Conservation (phyloP, 2,113 vertebrate species). For the Junco hyemalis region DNA sequence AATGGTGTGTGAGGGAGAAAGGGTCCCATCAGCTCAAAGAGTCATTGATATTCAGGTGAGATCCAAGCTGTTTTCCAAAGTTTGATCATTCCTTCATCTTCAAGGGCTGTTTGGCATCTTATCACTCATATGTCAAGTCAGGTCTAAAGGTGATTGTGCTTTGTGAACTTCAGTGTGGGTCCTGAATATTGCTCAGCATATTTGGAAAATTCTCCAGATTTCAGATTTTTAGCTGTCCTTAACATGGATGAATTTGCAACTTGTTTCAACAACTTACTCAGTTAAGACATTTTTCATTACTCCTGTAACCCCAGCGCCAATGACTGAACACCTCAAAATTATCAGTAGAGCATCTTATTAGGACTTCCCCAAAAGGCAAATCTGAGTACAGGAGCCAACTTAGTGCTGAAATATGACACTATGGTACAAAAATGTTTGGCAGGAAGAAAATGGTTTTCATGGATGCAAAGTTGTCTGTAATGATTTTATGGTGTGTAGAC, state of each 20-base stretch:
- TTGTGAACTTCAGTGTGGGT: neutral
- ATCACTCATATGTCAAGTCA: neutral
- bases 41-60: conserved; percentile 54
- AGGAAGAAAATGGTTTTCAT: neutral
- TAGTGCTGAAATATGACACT: neutral
- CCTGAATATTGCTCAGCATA: neutral
- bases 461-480: neutral
- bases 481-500: neutral
- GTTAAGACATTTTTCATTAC: neutral
- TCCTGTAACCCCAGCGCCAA: neutral
- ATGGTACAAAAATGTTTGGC: neutral
- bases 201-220: neutral
- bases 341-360: neutral
- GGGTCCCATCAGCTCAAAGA: conserved; percentile 49
- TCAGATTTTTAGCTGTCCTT: neutral
- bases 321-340: neutral
- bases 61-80: conserved; percentile 45
- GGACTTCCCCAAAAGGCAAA: neutral
- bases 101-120: neutral
- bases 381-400: neutral
- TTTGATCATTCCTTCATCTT: conserved; percentile 38
- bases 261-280: neutral
- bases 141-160: neutral
- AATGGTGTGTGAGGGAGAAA: conserved; percentile 35
- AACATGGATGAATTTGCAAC: neutral